Evolutionary conservation across 2,797 vertebrate genomes (phyloP), one percentile per base, ranked within the genome.

Genomic region (Buceros bicornis): DNA sequence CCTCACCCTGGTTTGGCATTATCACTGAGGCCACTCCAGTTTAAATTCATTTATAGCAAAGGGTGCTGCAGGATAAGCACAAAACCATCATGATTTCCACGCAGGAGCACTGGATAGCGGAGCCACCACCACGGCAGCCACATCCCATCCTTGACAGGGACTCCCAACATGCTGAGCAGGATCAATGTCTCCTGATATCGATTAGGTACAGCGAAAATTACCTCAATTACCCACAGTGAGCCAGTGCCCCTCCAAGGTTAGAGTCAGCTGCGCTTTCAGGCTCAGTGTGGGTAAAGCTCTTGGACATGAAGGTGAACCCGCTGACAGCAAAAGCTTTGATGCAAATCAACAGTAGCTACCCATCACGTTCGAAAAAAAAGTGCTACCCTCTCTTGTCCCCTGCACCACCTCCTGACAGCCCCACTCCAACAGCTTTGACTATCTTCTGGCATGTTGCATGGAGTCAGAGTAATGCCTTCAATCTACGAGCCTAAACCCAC

Each of bases 1-100:
- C 2, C 14, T 40, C 31, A 13, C 20, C 77, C 72, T 1, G 1
- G 13, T 13, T 17, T 21, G 61, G 37, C 16, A 4, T 20, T 21
- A 43, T 11, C 51, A 50, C 33, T 1, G 3, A 3, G 13, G 20
- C 5, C 26, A 7, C 20, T 10, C 29, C n/a, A 3, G 7, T 48
- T 29, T 22, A 29, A 6, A 11, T 24, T n/a, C 33, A 16, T 22
- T 35, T 48, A 25, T 10, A 19, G 60, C 29, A n/a, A 42, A 35
- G 40, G 4, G 42, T 25, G 61, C 54, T 69, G 50, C 13, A 24
- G 77, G 47, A 25, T 13, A 16, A 79, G 28, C 13, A 8, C 0
- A 2, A 81, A 20, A 79, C 45, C 10, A 2, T 2, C 5, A 1
- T 0, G 0, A 54, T 51, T 31, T 25, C 65, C 57, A 18, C 1